Conservation (phyloP, 2,797 vertebrate genomes). For the Melanotaenia boesemani region DNA sequence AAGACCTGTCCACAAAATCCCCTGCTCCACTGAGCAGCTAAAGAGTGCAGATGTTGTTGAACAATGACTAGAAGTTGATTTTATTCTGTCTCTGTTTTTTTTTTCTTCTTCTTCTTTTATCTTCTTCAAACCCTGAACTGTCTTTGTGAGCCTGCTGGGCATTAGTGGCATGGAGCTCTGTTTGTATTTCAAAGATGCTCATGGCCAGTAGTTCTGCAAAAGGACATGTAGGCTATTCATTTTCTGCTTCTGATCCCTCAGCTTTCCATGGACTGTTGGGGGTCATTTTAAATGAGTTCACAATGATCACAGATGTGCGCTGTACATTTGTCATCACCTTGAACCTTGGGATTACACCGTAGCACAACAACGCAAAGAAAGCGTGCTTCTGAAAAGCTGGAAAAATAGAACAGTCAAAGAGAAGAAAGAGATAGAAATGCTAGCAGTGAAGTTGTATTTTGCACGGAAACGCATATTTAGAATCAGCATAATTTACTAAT, state of each 20-base stretch:
- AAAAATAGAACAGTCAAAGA: neutral
- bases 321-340: neutral
- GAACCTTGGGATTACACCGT: neutral
- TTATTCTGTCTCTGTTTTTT: neutral
- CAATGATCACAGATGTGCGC: neutral
- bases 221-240: slow-evolving; percentile 32
- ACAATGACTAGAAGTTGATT: slow-evolving; percentile 23
- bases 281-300: slow-evolving; percentile 1
- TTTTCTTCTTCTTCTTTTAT: slow-evolving; percentile 22
- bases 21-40: slow-evolving; percentile 29
- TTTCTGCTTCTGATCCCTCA: slow-evolving; percentile 52
- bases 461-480: no score
- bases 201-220: slow-evolving; percentile 31
- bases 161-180: slow-evolving; percentile 29
- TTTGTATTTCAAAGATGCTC: slow-evolving; percentile 58
- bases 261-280: neutral
- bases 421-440: neutral
- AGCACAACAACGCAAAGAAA: neutral
- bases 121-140: neutral
- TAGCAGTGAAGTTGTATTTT: neutral
- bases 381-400: neutral
- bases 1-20: slow-evolving; percentile 28
- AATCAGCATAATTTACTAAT: no score
- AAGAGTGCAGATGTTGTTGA: slow-evolving; percentile 10
- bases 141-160: slow-evolving; percentile 26